phyloP scores from a whole-genome alignment of 2,888 invertebrate genomes.

The Lacanobia wlatinum region DNA sequence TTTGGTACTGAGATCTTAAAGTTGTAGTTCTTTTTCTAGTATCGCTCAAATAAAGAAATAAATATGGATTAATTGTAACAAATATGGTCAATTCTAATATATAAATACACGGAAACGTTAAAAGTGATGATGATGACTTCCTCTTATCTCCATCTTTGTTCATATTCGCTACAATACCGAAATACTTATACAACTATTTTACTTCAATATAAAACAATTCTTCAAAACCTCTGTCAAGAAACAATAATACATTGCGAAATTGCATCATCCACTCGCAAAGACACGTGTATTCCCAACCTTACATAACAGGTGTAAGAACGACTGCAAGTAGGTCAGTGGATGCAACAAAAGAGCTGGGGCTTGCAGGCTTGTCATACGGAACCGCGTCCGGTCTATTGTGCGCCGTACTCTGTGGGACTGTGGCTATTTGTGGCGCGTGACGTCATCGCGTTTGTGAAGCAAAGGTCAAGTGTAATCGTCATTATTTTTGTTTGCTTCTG shows the following conservation, averaged over 20 bases:
- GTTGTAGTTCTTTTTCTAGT: too few species aligned
- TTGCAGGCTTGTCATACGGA: conserved; percentile 47
- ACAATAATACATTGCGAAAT: background rate
- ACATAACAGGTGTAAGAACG: conserved; percentile 26
- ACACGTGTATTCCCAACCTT: conserved; percentile 14
- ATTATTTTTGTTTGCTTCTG: conserved; percentile 39
- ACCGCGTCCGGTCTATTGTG: conserved; percentile 58
- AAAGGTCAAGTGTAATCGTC: conserved; percentile 62
- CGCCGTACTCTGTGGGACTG: conserved; percentile 21
- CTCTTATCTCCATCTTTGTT: background rate
- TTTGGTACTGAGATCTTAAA: too few species aligned
- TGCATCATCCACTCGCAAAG: background rate
- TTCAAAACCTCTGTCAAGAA: background rate
- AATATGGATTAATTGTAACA: too few species aligned
- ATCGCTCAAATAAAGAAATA: too few species aligned
- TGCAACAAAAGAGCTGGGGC: conserved; percentile 58
- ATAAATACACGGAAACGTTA: too few species aligned
- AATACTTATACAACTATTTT: too few species aligned
- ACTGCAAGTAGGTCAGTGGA: conserved; percentile 60
- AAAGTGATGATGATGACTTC: too few species aligned
- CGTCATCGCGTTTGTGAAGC: conserved; percentile 45
- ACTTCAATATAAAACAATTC: background rate
- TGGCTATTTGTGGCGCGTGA: conserved; percentile 54
- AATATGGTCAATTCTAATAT: too few species aligned
- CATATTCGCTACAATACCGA: too few species aligned